These are phyloP conservation scores for Cyclargus thomasi DNA, from an alignment of 1,140 invertebrate genomes.

Conservation along the genomic window DNA sequence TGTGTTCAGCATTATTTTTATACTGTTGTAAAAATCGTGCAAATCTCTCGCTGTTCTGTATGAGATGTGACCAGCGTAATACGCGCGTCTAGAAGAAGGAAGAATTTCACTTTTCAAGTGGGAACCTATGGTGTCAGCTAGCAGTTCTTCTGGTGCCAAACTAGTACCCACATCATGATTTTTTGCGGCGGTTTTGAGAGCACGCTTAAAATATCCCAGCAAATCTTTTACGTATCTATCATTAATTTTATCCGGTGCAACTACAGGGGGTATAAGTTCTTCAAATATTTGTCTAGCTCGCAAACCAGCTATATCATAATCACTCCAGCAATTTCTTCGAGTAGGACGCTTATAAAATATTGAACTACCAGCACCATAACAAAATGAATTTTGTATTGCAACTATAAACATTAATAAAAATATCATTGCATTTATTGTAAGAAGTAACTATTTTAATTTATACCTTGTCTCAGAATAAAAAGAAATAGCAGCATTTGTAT, in stretches of 20 bases:
- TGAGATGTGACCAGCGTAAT: slow-evolving; percentile 10
- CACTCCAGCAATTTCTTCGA: slow-evolving; percentile 61
- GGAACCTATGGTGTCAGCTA: slow-evolving; percentile 15
- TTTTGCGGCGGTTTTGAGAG: slow-evolving; percentile 66
- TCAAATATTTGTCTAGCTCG: slow-evolving; percentile 65
- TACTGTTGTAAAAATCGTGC: slow-evolving; percentile 14
- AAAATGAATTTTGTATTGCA: slow-evolving; percentile 35
- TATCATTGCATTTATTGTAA: slow-evolving; percentile 38
- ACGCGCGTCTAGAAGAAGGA: background rate
- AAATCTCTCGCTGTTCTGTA: slow-evolving; percentile 12
- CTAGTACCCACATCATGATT: slow-evolving; percentile 35
- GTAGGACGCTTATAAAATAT: slow-evolving; percentile 57
- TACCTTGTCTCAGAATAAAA: no score
- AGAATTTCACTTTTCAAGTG: slow-evolving; percentile 7
- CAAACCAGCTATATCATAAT: slow-evolving; percentile 65
- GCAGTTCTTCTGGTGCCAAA: slow-evolving; percentile 2
- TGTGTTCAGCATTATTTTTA: slow-evolving; percentile 10
- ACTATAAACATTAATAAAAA: slow-evolving; percentile 44
- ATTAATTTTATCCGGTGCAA: slow-evolving; percentile 57
- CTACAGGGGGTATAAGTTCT: slow-evolving; percentile 48
- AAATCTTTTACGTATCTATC: slow-evolving; percentile 58
- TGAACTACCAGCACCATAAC: slow-evolving; percentile 44
- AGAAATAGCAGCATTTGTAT: no score
- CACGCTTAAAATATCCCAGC: slow-evolving; percentile 74
- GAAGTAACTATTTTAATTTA: background rate